Percentiles rank a stretch among this genome's conserved stretches.
Conservation (phyloP, 2,888 invertebrate genomes). For the Acanthopleura granulata region DNA sequence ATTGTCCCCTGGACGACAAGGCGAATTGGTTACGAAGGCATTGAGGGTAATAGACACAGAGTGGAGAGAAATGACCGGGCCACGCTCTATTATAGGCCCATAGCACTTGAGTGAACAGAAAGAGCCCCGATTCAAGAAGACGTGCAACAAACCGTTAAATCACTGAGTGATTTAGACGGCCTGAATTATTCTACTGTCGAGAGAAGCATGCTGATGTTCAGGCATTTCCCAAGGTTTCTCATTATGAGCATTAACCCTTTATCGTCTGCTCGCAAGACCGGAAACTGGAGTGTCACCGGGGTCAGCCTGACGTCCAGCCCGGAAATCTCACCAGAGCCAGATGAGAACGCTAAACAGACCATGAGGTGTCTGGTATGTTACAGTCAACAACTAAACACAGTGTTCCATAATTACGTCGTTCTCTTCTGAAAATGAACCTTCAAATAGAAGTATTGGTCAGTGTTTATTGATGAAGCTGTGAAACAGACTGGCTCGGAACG, state of each 20-base stretch:
- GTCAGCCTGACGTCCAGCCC: too few relatives aligned
- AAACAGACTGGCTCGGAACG: too few relatives aligned
- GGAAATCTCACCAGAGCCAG: too few relatives aligned
- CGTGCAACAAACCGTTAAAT: slow-evolving; percentile 10
- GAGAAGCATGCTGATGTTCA: background rate
- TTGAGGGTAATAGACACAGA: background rate
- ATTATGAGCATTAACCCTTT: background rate
- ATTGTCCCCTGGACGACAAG: too few relatives aligned
- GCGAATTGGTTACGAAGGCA: background rate
- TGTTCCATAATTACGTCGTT: too few relatives aligned
- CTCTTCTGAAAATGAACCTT: too few relatives aligned
- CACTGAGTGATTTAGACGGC: slow-evolving; percentile 3
- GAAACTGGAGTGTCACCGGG: too few relatives aligned
- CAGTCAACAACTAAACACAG: too few relatives aligned
- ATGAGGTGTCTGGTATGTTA: too few relatives aligned
- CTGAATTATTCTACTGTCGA: background rate
- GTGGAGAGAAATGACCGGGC: background rate
- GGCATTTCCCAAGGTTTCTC: background rate
- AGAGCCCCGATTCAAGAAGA: background rate
- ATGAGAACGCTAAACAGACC: too few relatives aligned
- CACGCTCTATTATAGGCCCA: background rate
- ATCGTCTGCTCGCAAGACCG: background rate
- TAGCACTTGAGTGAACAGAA: background rate
- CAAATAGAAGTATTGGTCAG: too few relatives aligned
- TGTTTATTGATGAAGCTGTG: too few relatives aligned